Base-by-base conservation (phyloP, 1,140 invertebrate species). In the Drosophila miranda region DNA sequence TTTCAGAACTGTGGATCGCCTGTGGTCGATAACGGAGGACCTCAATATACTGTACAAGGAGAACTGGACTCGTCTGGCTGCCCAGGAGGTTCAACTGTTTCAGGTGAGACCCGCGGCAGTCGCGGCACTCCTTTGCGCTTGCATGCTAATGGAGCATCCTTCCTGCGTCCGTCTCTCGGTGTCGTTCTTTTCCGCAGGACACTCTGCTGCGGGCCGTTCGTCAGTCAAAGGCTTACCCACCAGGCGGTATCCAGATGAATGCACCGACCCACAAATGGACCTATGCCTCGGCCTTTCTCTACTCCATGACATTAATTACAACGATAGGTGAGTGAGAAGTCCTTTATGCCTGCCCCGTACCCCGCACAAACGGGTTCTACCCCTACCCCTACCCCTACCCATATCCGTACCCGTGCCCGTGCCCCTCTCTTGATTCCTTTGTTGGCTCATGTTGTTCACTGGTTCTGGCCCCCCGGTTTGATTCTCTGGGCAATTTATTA, bases 21-120 rank as follows among this genome's bases (percentile, higher is more conserved):
- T 98, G 28, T 99, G 98, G 98, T 96, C 96, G 48, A 97, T 98
- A 70, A 98, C 98, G 0, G 96, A 98, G 91, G 95, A 97, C 87
- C 93, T 99, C 13, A 98, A 98, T 89, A 97, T 98, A 69, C 92
- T 99, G 11, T 98, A 98, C 90, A 96, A 97, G 78, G 96, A 98
- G 75, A 98, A 99, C 91, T 99, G 97, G 97, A 98, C 97, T 1
- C 93, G 95, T 60, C 82, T 97, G 62, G 95, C 96, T 19, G 93
- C 96, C 30, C 94, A 95, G 68, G 96, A 98, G 90, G 94, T 98
- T 59, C 93, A 96, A 89, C 94, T 95, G 54, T 98, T 98, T 90
- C 96, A 98, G 91, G 93, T 94, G 68, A 93, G 92, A 11, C 2
- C 30, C 8, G 8, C 4, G 23, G 23, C 23, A 5, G 30, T 9